Evolutionary conservation across 2,888 invertebrate genomes (phyloP), one percentile per base, ranked within the genome.

Genomic region (Margaritifera margaritifera): DNA sequence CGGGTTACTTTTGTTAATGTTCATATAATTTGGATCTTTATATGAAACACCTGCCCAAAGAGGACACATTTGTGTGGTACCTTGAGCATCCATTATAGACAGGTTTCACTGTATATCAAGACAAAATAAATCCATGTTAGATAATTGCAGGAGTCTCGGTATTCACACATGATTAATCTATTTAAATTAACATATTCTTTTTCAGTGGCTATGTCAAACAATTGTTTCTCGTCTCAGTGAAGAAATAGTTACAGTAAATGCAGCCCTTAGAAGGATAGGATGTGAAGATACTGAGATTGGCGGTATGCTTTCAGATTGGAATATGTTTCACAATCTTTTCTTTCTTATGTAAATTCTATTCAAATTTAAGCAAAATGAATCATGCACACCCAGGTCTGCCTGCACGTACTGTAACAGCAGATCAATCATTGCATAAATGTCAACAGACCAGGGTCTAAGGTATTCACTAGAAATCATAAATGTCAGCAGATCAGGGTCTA

Each of bases 161-260:
- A 54, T 8, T 19, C n/a, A 57, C 20, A n/a, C 42, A 31, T 51
- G 25, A 25, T 20, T 56, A 51, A 57, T 65, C 18, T 31, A 59
- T 64, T 57, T 25, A 64, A 15, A 15, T 3, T 67, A 61, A 65
- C 62, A 27, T 24, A 51, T 70, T 59, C 63, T 60, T 15, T 80
- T 91, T 64, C 89, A 95, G 95, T 97, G 96, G 96, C 92, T 96
- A 77, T 94, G 95, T 71, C 93, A 93, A 81, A 96, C 96, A 5
- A 94, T 97, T 77, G 90, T 97, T 71, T 92, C 93, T 86, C 93
- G 95, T 50, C 90, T 97, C 65, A 93, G 93, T 42, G 91, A 91
- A 62, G 95, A 96, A 91, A 93, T 97, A 82, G 93, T 93, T 73
- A 91, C 91, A 64, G 92, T 94, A 54, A 94, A 96, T 89, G 92